These are phyloP conservation scores for Leptatherina wallacei DNA, from an alignment of 2,797 vertebrate genomes.

Conservation along the genomic window DNA sequence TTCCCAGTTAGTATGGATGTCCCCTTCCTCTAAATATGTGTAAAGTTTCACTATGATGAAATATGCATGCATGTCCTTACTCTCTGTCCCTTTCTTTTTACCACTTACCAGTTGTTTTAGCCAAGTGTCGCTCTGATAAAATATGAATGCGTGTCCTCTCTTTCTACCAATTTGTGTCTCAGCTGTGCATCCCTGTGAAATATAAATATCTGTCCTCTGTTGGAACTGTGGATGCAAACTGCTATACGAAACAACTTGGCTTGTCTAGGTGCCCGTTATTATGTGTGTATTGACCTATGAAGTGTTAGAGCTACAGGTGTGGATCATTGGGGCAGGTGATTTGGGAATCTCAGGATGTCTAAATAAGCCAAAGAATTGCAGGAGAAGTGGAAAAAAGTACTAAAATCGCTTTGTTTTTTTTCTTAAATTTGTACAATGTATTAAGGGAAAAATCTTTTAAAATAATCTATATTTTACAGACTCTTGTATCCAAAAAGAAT, in stretches of 20 bases:
- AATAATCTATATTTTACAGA: too few species aligned
- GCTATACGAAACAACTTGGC: slow-evolving; percentile 43
- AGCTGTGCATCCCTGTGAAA: slow-evolving; percentile 39
- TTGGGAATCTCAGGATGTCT: too few species aligned
- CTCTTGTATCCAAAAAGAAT: not conserved
- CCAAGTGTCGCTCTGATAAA: slow-evolving; percentile 62
- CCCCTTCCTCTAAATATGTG: slow-evolving; percentile 39
- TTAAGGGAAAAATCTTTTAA: too few species aligned
- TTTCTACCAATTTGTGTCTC: slow-evolving; percentile 41
- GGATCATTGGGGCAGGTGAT: not conserved
- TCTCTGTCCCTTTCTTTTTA: slow-evolving; percentile 36
- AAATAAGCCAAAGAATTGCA: too few species aligned
- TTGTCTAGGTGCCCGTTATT: slow-evolving; percentile 8
- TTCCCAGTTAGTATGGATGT: slow-evolving; percentile 33
- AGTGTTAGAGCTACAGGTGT: slow-evolving; percentile 25
- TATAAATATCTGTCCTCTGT: slow-evolving; percentile 49
- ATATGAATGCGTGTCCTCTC: slow-evolving; percentile 63
- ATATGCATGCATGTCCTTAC: slow-evolving; percentile 71
- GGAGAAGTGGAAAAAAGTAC: too few species aligned
- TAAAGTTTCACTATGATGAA: slow-evolving; percentile 58
- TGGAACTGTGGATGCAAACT: slow-evolving; percentile 46
- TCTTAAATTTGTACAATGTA: too few species aligned
- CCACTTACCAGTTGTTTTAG: slow-evolving; percentile 62
- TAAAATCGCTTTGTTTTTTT: not conserved
- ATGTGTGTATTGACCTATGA: slow-evolving; percentile 27